Evolutionary conservation across 1,140 invertebrate species (phyloP), one percentile per base, ranked within the genome.

Genomic region (Cataglyphis hispanica): DNA sequence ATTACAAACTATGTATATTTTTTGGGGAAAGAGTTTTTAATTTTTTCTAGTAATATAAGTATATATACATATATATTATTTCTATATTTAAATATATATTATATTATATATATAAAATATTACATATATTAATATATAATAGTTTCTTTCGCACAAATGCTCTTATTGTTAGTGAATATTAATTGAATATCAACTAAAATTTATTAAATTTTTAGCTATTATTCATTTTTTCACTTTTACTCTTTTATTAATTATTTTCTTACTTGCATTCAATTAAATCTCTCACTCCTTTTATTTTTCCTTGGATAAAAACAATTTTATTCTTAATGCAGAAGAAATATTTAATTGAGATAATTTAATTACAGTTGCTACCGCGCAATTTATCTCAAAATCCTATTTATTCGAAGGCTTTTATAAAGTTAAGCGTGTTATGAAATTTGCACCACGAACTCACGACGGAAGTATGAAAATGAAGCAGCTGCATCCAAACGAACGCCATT

Each of bases 401-500:
- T 69, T 58, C 34, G 19, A n/a, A 56, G 8, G 22, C 63, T 80
- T 80, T 69, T 80, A 67, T 80, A 50, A 53, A 80, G 43, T 56
- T 80, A 80, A 80, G 40, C 64, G 11, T 27, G 19, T 80, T 56
- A 66, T 10, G 77, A 80, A 64, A 40, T 56, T 80, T 69, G 34
- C 63, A 37, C 31, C 63, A 31, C 7, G 16, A 80, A 31, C 76
- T 27, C 34, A 31, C 27, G 63, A 31, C 8, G 63, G 63, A 69
- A 69, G 16, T 80, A 80, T 40, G 77, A 80, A 80, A 80, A 80
- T 69, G 27, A 80, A 69, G 63, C 64, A 67, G 25, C 31, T 80
- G 13, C 63, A 67, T 53, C 31, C 31, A 80, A 69, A 80, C 46
- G 77, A 69, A 69, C 64, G 34, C 34, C 22, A 80, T 80, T 80